Evolutionary conservation across 2,797 vertebrate species (phyloP).

Genomic region (Megalops cyprinoides): DNA sequence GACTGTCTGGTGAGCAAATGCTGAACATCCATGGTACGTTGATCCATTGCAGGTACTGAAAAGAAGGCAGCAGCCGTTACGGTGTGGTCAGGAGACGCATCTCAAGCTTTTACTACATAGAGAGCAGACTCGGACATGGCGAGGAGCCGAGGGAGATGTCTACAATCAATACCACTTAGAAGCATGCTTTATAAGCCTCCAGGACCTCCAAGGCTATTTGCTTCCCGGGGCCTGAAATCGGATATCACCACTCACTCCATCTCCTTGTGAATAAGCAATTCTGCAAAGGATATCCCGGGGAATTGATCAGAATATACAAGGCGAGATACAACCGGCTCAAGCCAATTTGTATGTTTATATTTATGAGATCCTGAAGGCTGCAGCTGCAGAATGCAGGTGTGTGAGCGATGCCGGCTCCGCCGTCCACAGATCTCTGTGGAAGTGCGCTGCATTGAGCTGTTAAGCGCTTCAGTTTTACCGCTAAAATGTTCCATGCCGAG

Average conservation of each 20-base stretch:
- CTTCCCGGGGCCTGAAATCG: constrained; percentile 2
- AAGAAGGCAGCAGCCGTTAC: background rate
- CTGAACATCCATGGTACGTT: background rate
- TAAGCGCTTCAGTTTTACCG: background rate
- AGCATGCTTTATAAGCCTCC: background rate
- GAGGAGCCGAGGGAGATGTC: constrained; percentile 2
- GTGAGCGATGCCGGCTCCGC: no score
- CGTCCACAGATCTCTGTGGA: background rate
- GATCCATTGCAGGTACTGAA: background rate
- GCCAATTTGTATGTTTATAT: background rate
- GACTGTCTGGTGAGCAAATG: background rate
- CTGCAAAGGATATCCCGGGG: background rate
- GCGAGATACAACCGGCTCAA: background rate
- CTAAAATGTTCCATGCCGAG: background rate
- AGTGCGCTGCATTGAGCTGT: background rate
- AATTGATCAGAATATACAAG: constrained; percentile 8
- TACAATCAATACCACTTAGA: constrained; percentile 22
- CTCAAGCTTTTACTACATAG: background rate
- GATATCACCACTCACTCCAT: background rate
- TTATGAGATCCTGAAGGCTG: background rate
- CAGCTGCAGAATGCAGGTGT: background rate
- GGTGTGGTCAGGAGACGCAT: background rate
- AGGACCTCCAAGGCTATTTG: constrained; percentile 11
- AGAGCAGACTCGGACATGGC: background rate
- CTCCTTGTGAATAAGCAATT: constrained; percentile 15